Evolutionary conservation across 2,888 invertebrate genomes (phyloP), one percentile per base, ranked within the genome.

Genomic region (Caradrina kadenii): DNA sequence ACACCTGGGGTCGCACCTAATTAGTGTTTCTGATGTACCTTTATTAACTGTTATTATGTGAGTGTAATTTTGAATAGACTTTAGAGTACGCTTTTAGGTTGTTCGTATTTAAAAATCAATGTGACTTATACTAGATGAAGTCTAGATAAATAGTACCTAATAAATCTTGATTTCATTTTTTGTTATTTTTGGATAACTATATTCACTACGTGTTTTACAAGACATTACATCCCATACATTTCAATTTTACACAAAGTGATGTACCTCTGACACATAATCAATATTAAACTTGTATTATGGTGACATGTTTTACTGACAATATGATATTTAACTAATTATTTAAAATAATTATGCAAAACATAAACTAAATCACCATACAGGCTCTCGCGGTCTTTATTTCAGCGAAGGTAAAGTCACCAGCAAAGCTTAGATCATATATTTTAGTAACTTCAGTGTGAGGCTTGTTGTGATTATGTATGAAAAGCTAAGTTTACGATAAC

Each of bases 1-100:
- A 59, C 67, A 78, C 73, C 69, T 81, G 74, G 75, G 64, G 58
- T 73, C 53, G 58, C 61, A 48, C 54, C 52, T 67, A 71, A 82
- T 75, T 80, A 63, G 64, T 63, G 56, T 59, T 68, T 64, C 61
- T 63, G 52, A 73, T 65, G 55, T 73, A 62, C 35, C 53, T 59
- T 55, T 71, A 71, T 64, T 73, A 65, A 56, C 53, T 63, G 50
- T 65, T 52, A 48, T 39, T 53, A 58, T 58, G 54, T 59, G 53
- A 58, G 45, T 56, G 26, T 26, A 48, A 53, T 69, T 63, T 67
- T 42, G n/a, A 42, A 52, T 52, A 55, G 10, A 26, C 11, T 31
- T 4, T 60, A 42, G 26, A 59, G 2, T 39, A 22, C 0, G 7
- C 39, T 63, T 67, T 8, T 1, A 17, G 3, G 19, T 45, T 19